These are phyloP conservation scores for Drosophila lowei DNA, from an alignment of 1,140 invertebrate species.

Conservation along the genomic window DNA sequence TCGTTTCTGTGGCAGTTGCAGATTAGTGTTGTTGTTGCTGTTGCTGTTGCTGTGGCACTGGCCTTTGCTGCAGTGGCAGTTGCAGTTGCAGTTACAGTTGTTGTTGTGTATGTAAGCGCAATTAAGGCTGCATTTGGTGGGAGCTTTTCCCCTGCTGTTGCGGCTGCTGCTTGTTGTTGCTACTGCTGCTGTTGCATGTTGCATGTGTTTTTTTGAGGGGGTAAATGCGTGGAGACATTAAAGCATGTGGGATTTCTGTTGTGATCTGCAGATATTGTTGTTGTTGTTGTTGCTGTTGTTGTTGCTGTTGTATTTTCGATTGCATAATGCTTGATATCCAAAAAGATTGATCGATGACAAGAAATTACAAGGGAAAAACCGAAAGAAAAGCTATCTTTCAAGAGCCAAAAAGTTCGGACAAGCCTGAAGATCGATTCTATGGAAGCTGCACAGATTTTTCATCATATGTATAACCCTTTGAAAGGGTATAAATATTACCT, in stretches of 20 bases:
- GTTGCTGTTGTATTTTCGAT: slow-evolving; percentile 22
- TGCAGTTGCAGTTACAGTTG: slow-evolving; percentile 36
- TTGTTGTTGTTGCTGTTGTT: slow-evolving; percentile 9
- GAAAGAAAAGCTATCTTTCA: no score
- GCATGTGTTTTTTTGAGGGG: slow-evolving; percentile 22
- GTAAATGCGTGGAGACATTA: slow-evolving; percentile 57
- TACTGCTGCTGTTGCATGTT: slow-evolving; percentile 26
- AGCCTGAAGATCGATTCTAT: no score
- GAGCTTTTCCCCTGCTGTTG: slow-evolving; percentile 47
- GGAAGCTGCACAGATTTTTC: no score
- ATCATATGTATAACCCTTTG: no score
- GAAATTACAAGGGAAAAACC: no score
- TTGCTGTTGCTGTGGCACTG: slow-evolving; percentile 21
- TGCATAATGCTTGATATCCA: slow-evolving; percentile 47
- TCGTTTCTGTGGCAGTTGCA: slow-evolving; percentile 37
- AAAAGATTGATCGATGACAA: no score
- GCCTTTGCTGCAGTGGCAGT: slow-evolving; percentile 37
- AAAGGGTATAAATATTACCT: no score
- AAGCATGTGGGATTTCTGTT: slow-evolving; percentile 48
- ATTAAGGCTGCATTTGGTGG: slow-evolving; percentile 64
- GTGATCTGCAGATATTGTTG: slow-evolving; percentile 20
- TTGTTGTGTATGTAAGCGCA: slow-evolving; percentile 48
- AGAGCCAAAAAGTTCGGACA: no score
- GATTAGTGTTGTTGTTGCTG: slow-evolving; percentile 28
- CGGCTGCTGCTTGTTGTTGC: slow-evolving; percentile 31